Percentiles rank a stretch among this genome's conserved stretches.
These are phyloP conservation scores for Oreochromis spilurus DNA, from an alignment of 2,113 vertebrate species.

Conservation along the genomic window DNA sequence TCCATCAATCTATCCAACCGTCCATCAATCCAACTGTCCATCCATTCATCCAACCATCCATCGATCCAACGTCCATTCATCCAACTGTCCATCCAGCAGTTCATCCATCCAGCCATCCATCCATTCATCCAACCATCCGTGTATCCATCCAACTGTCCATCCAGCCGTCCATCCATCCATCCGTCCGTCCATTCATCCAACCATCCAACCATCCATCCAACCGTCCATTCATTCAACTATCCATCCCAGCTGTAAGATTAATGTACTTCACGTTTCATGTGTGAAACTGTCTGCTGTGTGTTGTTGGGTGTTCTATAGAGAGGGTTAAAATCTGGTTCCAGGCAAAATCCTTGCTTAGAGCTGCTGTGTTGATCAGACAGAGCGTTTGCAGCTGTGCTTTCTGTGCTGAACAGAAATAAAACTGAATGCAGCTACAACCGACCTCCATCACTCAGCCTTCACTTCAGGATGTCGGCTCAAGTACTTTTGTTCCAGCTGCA, in stretches of 20 bases:
- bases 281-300: neutral
- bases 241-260: neutral
- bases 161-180: neutral
- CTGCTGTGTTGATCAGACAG: neutral
- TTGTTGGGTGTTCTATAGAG: neutral
- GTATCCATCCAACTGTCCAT: neutral
- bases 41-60: neutral
- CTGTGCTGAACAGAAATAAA: neutral
- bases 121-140: too few relatives aligned
- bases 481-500: neutral
- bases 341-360: neutral
- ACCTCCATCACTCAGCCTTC: neutral
- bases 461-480: neutral
- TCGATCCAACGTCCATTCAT: neutral
- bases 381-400: neutral
- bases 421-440: neutral
- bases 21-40: neutral
- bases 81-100: too few relatives aligned
- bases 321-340: neutral
- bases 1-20: neutral
- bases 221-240: rapidly evolving
- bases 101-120: too few relatives aligned
- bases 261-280: neutral
- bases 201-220: too few relatives aligned
- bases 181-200: neutral